Conservation (phyloP, 2,888 invertebrate species). For the Drosophila ustulata region DNA sequence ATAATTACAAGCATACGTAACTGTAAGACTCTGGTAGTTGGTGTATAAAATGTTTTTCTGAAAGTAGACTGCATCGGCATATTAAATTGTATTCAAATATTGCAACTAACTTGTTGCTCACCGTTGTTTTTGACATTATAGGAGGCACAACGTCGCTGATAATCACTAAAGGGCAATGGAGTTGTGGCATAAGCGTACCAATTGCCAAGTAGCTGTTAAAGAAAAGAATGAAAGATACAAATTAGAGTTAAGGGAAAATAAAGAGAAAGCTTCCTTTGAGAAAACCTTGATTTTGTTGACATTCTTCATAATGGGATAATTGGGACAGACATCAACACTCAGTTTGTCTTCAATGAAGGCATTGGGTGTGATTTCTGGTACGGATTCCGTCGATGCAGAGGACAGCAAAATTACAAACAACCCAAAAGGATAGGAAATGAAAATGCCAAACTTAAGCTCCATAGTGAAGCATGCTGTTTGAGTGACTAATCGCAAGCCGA, state of each 20-base stretch:
- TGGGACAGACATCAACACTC: slow-evolving; percentile 27
- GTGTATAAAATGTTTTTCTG: slow-evolving; percentile 46
- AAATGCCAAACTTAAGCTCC: background rate
- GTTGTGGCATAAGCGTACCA: slow-evolving; percentile 67
- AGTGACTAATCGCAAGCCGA: background rate
- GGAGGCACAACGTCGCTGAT: slow-evolving; percentile 46
- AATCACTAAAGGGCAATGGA: slow-evolving; percentile 21
- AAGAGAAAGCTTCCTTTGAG: background rate
- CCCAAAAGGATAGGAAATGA: background rate
- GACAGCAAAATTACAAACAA: background rate
- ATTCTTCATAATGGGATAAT: slow-evolving; percentile 7
- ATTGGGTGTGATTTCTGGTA: too few species aligned
- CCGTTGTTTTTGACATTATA: slow-evolving; percentile 47
- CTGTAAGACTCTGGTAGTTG: slow-evolving; percentile 15
- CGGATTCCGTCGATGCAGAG: too few species aligned
- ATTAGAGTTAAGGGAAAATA: background rate
- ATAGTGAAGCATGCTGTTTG: background rate
- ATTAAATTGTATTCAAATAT: too few species aligned
- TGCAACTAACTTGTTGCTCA: slow-evolving; percentile 27
- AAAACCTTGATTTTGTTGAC: slow-evolving; percentile 33
- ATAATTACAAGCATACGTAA: slow-evolving; percentile 52
- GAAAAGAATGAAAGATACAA: background rate
- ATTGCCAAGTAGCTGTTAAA: slow-evolving; percentile 49
- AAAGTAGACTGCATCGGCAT: slow-evolving; percentile 38
- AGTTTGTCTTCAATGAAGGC: background rate